Base-by-base conservation (phyloP, 53 echinoderm and acorn worm genomes). In the Crossaster papposus region DNA sequence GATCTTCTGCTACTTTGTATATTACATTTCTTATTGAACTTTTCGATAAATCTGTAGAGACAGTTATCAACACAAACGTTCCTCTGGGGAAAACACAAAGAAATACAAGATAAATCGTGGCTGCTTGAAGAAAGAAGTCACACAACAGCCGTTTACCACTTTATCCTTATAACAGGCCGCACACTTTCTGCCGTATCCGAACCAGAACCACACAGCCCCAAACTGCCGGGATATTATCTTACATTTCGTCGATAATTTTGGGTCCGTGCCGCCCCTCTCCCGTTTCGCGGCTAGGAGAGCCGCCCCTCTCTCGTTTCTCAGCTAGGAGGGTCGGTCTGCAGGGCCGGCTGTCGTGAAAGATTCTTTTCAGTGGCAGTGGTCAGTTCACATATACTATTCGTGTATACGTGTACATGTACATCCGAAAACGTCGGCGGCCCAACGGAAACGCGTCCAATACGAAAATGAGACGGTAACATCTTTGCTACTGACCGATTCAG, bases 231-330 rank as follows among this genome's bases (percentile, higher is more conserved):
- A 72, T 77, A 87, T 87, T 87, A 87, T n/a, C 87, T 87, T 87
- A 87, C 87, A 75, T 79, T 85, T 87, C 77, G 76, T 87, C 87
- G 77, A 87, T 87, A 87, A 87, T 62, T 87, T 87, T 51, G 76
- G 87, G 87, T 64, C 87, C n/a, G n/a, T 75, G 53, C 72, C 63
- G 54, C 72, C 77, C 44, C 85, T 72, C 85, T 85, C 85, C 72
- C 72, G 33, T 85, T 85, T 85, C 85, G 85, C 85, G 5, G 85
- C 85, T 73, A 52, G 72, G 72, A 85, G 85, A 30, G 52, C 28
- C 11, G 30, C 72, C 77, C 44, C 85, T 72, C 85, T 85, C 85
- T 72, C 72, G 33, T 85, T 85, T 85, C 85, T 72, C 85, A 7
- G 85, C 85, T 73, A 52, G 72, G 72, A 85, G 85, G 50, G 52